phyloP scores from a whole-genome alignment of 2,797 vertebrate genomes.

The Anguilla marmorata region DNA sequence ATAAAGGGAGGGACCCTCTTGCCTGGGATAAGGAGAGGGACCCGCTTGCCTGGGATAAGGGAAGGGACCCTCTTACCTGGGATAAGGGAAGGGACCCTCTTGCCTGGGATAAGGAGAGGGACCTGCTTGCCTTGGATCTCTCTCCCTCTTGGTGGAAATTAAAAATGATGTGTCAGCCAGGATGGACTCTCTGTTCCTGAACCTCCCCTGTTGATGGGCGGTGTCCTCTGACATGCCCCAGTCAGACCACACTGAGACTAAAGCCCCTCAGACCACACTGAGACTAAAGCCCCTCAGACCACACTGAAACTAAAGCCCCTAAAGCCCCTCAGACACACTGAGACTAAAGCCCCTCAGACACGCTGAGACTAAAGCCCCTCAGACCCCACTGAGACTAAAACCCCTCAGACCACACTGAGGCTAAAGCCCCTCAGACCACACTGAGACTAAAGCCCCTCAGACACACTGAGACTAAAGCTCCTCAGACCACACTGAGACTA shows the following conservation, averaged over 20 bases:
- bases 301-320: neutral
- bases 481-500: too few species aligned
- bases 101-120: too few species aligned
- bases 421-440: too few species aligned
- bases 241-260: neutral
- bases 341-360: too few species aligned
- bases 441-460: too few species aligned
- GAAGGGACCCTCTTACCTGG: neutral
- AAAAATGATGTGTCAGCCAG: neutral
- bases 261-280: neutral
- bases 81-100: neutral
- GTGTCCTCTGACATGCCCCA: neutral
- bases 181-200: too few species aligned
- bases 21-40: neutral
- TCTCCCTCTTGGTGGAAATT: constrained; percentile 9
- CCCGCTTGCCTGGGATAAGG: neutral
- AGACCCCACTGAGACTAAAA: too few species aligned
- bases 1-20: neutral
- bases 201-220: neutral
- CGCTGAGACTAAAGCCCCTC: too few species aligned
- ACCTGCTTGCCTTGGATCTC: neutral
- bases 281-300: neutral
- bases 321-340: too few species aligned
- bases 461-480: too few species aligned
- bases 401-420: too few species aligned